Base-by-base conservation (phyloP, 2,113 vertebrate species). In the Neopipo cinnamomea region DNA sequence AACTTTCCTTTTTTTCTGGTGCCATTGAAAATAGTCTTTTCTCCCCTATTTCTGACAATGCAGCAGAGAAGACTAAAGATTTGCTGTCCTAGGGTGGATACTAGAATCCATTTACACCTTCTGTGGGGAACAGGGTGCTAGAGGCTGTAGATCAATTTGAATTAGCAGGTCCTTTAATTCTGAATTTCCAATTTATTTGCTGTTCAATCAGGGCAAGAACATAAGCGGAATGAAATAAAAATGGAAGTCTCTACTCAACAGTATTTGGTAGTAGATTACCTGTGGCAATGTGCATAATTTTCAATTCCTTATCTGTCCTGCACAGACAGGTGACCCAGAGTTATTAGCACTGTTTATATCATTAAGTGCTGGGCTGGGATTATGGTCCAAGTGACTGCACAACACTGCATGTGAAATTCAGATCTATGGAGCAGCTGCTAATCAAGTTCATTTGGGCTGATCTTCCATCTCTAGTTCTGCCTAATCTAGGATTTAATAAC, bases 281-380 rank as follows among this genome's bases (percentile, higher is more conserved):
- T 85, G 47, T 89, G 89, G 78, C 95, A 95, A 95, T 90, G 72
- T 80, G 88, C 70, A 76, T 97, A 97, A 97, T 96, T 98, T 97
- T 89, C 92, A 96, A 89, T 93, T 97, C 89, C 97, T 98, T 98
- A 97, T 98, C 98, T 97, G 91, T 88, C 91, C 95, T 94, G 85
- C 87, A 56, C 97, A 98, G 97, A 94, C 94, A 97, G 97, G 96
- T 97, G 95, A 98, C 96, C 97, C 91, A 85, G 96, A 93, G 91
- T 98, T 97, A 97, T 95, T 98, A 98, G 73, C 66, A 52, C 88
- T 87, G 95, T 95, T 97, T 97, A 86, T 88, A 81, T 91, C 91
- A 95, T 97, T 97, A 97, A 98, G 66, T 75, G 68, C 91, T 81
- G 81, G 91, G 66, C 91, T 95, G 91, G 96, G 95, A 97, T 93